Percentiles rank a stretch among this genome's conserved stretches.
These are phyloP conservation scores for Lymantria monacha DNA, from an alignment of 2,888 invertebrate genomes.

Conservation along the genomic window DNA sequence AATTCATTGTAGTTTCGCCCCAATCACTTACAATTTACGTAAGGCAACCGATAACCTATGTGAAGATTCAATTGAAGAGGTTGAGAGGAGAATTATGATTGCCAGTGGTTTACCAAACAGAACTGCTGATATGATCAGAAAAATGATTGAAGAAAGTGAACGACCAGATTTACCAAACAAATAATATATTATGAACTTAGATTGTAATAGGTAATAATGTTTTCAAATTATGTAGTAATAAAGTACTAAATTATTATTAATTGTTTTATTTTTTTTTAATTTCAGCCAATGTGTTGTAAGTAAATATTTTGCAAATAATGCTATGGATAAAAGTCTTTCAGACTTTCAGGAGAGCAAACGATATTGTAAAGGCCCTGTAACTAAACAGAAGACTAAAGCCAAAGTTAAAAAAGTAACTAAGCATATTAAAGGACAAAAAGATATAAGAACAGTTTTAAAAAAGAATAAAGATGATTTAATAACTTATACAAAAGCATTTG, in stretches of 20 bases:
- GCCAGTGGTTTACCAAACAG: conserved; percentile 55
- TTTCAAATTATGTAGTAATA: conserved; percentile 19
- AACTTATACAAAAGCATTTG: conserved; percentile 65
- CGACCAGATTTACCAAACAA: conserved; percentile 54
- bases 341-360: conserved; percentile 65
- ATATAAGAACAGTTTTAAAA: conserved; percentile 62
- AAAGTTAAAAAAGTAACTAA: conserved; percentile 47
- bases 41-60: conserved; percentile 51
- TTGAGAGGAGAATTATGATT: conserved; percentile 66
- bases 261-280: conserved; percentile 59
- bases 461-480: conserved; percentile 61
- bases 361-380: conserved; percentile 49
- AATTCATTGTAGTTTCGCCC: conserved; percentile 48
- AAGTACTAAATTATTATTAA: conserved; percentile 14
- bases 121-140: conserved; percentile 46
- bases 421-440: conserved; percentile 59
- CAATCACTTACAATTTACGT: conserved; percentile 49
- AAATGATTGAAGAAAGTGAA: conserved; percentile 45
- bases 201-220: conserved; percentile 45
- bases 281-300: conserved; percentile 48
- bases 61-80: conserved; percentile 67
- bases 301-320: conserved; percentile 58
- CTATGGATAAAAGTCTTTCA: conserved; percentile 68
- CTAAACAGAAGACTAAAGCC: conserved; percentile 28
- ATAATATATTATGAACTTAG: conserved; percentile 51